These are phyloP conservation scores for Anomalospiza imberbis DNA, from an alignment of 2,797 vertebrate genomes.

Conservation along the genomic window DNA sequence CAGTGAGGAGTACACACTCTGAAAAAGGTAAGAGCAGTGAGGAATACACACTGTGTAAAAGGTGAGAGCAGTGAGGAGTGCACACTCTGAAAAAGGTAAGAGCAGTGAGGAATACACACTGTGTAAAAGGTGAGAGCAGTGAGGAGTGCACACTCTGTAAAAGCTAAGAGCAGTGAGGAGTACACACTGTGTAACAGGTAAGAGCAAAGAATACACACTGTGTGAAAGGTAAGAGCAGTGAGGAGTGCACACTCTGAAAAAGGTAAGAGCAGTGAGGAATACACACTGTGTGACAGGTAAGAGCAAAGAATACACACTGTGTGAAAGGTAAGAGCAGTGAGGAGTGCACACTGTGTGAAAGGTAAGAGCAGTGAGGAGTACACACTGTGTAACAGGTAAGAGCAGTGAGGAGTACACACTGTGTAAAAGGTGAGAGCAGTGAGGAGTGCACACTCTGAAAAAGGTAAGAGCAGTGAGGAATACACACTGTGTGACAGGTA, in stretches of 20 bases:
- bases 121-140: constrained; percentile 89
- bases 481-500: constrained; percentile 99
- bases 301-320: rapidly evolving
- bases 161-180: constrained; percentile 76
- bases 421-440: constrained; percentile 83
- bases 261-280: constrained; percentile 74
- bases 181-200: constrained; percentile 81
- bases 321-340: constrained; percentile 83
- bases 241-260: constrained; percentile 98
- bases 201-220: background rate
- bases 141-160: constrained; percentile 41
- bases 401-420: rapidly evolving
- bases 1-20: rapidly evolving
- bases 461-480: constrained; percentile 97
- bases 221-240: constrained; percentile 96
- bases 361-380: constrained; percentile 99
- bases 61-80: constrained; percentile 69
- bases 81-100: constrained; percentile 83
- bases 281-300: constrained; percentile 83
- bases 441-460: constrained; percentile 36
- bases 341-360: constrained; percentile 67
- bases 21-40: constrained; percentile 83
- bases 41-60: constrained; percentile 67
- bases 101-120: constrained; percentile 98
- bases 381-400: constrained; percentile 97